Conservation (phyloP, 1,140 invertebrate species). For the Battus philenor region DNA sequence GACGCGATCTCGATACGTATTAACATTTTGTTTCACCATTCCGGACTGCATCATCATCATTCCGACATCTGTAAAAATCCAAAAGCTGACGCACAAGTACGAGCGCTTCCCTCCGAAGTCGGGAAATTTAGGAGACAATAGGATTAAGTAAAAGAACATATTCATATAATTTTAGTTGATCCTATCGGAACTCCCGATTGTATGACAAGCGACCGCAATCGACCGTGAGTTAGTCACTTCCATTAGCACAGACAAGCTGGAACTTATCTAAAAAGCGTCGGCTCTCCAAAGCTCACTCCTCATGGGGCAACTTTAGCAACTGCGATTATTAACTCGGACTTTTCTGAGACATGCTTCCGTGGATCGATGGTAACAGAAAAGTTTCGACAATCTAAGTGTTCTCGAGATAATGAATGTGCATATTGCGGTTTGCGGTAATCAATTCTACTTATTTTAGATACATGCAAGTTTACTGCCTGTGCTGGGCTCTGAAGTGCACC, state of each 20-base stretch:
- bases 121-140: constrained; percentile 34
- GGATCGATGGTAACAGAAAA: constrained; percentile 47
- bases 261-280: constrained; percentile 68
- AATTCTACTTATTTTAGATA: constrained; percentile 57
- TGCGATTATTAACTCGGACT: constrained; percentile 48
- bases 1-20: constrained; percentile 85
- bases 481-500: constrained; percentile 67
- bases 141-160: constrained; percentile 34
- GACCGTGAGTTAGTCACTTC: constrained; percentile 60
- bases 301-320: constrained; percentile 41
- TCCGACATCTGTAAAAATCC: constrained; percentile 92
- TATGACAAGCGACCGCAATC: constrained; percentile 49
- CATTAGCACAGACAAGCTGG: constrained; percentile 65
- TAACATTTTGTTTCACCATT: constrained; percentile 91
- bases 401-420: constrained; percentile 62
- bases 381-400: constrained; percentile 58
- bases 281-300: constrained; percentile 55
- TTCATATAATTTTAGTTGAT: constrained; percentile 32
- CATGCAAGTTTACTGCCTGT: constrained; percentile 63
- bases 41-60: constrained; percentile 96
- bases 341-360: constrained; percentile 75
- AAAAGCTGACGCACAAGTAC: constrained; percentile 77
- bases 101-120: constrained; percentile 42
- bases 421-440: constrained; percentile 57
- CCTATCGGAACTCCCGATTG: constrained; percentile 46